Evolutionary conservation across 1,140 invertebrate species (phyloP).

Genomic region (Drosophila aff.): DNA sequence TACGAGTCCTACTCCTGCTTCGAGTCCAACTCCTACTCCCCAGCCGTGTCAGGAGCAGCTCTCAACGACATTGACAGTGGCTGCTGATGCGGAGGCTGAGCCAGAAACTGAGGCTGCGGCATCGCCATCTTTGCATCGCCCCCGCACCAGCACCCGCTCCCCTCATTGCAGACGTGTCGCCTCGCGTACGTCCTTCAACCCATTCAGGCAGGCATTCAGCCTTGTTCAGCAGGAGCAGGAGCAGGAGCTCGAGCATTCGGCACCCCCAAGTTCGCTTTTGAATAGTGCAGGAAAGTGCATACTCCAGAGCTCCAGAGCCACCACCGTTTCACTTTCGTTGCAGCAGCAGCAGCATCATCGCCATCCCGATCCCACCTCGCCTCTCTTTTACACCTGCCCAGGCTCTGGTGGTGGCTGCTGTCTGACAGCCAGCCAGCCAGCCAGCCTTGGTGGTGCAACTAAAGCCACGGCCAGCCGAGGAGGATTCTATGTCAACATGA

Average conservation of each 20-base stretch:
- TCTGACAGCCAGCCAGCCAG: not conserved
- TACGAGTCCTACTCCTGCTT: not conserved
- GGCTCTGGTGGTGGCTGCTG: constrained; percentile 12
- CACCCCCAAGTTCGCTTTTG: constrained; percentile 53
- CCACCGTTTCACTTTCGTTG: constrained; percentile 79
- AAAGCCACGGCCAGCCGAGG: constrained; percentile 59
- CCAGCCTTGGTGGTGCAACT: constrained; percentile 53
- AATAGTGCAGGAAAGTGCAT: constrained; percentile 81
- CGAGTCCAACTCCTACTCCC: not conserved
- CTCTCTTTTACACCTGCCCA: constrained; percentile 60
- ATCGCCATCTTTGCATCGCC: constrained; percentile 42
- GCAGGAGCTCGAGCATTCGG: not conserved
- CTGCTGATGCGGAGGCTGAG: not conserved
- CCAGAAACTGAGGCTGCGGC: constrained; percentile 2
- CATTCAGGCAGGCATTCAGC: constrained; percentile 1
- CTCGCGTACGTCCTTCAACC: constrained; percentile 64
- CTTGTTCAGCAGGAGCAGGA: constrained; percentile 3
- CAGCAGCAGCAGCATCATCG: constrained; percentile 11
- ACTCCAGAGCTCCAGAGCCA: constrained; percentile 63
- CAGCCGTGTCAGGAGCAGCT: not conserved
- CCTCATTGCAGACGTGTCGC: constrained; percentile 35
- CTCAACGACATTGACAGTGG: constrained; percentile 33
- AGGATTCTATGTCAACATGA: constrained; percentile 77
- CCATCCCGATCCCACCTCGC: no score
- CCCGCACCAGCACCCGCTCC: constrained; percentile 4